Evolutionary conservation across 2,113 vertebrate species (phyloP), one percentile per base, ranked within the genome.

Genomic region (Halichoeres trimaculatus): DNA sequence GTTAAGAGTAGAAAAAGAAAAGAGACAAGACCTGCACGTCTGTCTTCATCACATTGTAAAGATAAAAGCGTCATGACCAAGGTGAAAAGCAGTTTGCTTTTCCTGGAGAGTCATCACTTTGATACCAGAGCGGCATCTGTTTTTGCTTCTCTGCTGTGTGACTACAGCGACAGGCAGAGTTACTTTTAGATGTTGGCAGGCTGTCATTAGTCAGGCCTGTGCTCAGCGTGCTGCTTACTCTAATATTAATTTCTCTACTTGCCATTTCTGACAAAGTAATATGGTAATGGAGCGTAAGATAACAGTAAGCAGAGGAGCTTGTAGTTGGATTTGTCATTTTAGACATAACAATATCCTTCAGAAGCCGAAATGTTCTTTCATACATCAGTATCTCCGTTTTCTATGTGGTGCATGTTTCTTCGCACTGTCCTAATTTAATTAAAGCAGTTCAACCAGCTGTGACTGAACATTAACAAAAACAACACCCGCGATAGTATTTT

Each of bases 11-110:
- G 3, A 55, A 58, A 30, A 50, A 45, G 55, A 53, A 26, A 5
- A 10, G n/a, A 68, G 5, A 20, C 1, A 23, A 23, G 10, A 45
- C 51, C 48, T 8, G 3, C 3, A 40, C 30, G 4, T 74, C 24
- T 62, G 35, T 61, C 54, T 59, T 59, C 34, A 64, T 77, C 55
- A 36, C 56, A 47, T 19, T 54, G 34, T 11, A 6, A 66, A 59
- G 77, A 78, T 87, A 72, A 85, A 83, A 81, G 59, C 53, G n/a
- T 63, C 16, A 6, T 76, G 70, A 65, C 34, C 57, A 30, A 70
- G 66, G 62, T 74, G 57, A 76, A 61, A 34, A 30, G 30, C 30
- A 17, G 76, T 73, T 60, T 64, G 35, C 56, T 36, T 68, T 76
- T 78, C 55, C 47, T 45, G 10, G 22, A 51, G n/a, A 72, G 61